Evolutionary conservation across 30 jellyfish, hydroid and myxozoan genomes (phyloP), one percentile per base, ranked within the genome.

Genomic region (Hydractinia echinata): DNA sequence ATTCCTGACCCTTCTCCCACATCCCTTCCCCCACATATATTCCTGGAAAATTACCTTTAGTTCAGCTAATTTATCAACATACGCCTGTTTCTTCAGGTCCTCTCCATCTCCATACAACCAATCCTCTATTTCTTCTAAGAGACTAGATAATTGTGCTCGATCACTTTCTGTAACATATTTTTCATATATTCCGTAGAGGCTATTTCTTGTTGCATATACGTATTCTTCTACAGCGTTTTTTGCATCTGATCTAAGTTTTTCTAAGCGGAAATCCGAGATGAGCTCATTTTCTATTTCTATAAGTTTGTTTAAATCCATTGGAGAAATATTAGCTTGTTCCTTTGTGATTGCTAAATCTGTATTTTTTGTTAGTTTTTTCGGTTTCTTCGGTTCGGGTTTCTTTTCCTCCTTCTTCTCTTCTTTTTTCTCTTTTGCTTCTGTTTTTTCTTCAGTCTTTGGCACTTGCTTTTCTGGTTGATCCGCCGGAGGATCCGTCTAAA

Each of bases 71-170:
- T 85, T 89, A 20, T 82, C 95, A 8, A 81, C 85, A 66, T 94
- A 94, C 21, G 82, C 94, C 9, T 77, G 88, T 82, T 79, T 86
- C 51, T 58, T 61, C 51, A 72, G 95, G 8, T 91, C 93, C 54
- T 94, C 99, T 4, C 97, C 99, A 16, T 94, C 99, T 9, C 76
- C 97, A 79, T 88, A 94, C 71, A 94, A 67, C 99, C 99, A 94
- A 62, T 89, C 95, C 73, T 94, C 97, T 49, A 89, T 67, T 49
- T 70, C 79, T 4, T 74, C 55, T 11, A 94, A 89, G 56, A 69
- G 79, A 7, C 79, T 70, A 13, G 89, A 71, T 54, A 94, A 84
- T 55, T 68, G 83, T 14, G 79, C 95, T 66, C 95, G 73, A 52
- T 92, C 95, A 81, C 76, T 85, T 4, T 84, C 96, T 4, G 67